Percentiles rank a stretch among this genome's conserved stretches.
phyloP scores from a whole-genome alignment of 2,888 invertebrate genomes.

The Macroteleia sp. region DNA sequence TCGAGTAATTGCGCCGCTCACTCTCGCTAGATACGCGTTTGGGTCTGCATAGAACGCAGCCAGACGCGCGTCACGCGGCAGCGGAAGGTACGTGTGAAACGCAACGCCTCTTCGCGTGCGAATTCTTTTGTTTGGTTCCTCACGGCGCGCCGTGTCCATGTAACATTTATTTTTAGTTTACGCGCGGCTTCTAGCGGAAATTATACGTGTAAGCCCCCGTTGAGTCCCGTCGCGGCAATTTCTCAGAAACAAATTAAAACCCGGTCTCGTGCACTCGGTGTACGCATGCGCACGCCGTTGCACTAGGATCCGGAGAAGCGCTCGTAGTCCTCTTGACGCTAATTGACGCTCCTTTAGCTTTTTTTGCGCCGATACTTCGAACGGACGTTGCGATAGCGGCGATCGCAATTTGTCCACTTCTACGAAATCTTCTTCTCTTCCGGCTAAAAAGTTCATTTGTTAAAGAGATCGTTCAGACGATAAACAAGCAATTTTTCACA shows the following conservation, averaged over 20 bases:
- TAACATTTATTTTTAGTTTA: conserved; percentile 66
- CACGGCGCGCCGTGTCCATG: conserved; percentile 50
- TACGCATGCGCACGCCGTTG: conserved; percentile 40
- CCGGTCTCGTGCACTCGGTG: conserved; percentile 41
- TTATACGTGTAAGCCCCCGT: conserved; percentile 49
- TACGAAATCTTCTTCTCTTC: conserved; percentile 20
- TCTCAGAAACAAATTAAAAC: conserved; percentile 63
- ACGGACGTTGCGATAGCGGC: conserved; percentile 17
- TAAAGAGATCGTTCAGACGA: too few relatives aligned
- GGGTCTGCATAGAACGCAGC: conserved; percentile 20
- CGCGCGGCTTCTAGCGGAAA: conserved; percentile 64
- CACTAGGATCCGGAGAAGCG: conserved; percentile 30
- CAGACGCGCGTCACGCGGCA: conserved; percentile 56
- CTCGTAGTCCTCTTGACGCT: conserved; percentile 22
- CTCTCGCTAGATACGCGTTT: conserved; percentile 20
- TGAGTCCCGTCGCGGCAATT: conserved; percentile 44
- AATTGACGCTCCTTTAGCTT: conserved; percentile 30
- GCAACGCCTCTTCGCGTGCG: conserved; percentile 63
- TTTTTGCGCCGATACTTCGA: conserved; percentile 23
- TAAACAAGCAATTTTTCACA: too few relatives aligned
- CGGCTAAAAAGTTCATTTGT: too few relatives aligned
- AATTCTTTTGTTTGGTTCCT: conserved; percentile 63
- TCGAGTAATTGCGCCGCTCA: conserved; percentile 32
- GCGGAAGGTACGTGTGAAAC: conserved; percentile 64
- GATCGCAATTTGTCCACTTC: conserved; percentile 28